A percentile compares a stretch with the other conserved stretches of the same genome.
Evolutionary conservation across 2,888 invertebrate species (phyloP).

Genomic region (Lacanobia oleracea): DNA sequence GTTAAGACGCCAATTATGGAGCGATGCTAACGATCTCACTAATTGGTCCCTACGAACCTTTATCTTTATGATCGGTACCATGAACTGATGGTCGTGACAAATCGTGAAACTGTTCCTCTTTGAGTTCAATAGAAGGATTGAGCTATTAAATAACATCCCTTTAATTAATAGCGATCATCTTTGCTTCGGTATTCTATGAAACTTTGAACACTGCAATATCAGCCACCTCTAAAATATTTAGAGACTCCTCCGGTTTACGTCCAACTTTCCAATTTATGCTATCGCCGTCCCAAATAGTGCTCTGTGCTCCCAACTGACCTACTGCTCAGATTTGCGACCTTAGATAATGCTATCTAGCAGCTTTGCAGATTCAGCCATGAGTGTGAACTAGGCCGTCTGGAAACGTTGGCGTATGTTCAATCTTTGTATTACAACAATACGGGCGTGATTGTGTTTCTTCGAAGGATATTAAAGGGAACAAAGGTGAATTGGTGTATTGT

Average conservation of each 20-base stretch:
- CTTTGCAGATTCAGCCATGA: slow-evolving; percentile 45
- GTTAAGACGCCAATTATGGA: slow-evolving; percentile 72
- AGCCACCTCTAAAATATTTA: slow-evolving; percentile 4
- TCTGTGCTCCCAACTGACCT: slow-evolving; percentile 48
- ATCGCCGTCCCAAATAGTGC: slow-evolving; percentile 45
- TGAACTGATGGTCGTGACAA: slow-evolving; percentile 63
- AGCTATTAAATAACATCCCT: slow-evolving; percentile 16
- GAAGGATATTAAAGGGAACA: slow-evolving; percentile 31
- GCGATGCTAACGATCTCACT: slow-evolving; percentile 71
- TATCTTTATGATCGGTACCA: slow-evolving; percentile 64
- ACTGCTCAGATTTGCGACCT: slow-evolving; percentile 46
- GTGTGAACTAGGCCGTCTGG: slow-evolving; percentile 55
- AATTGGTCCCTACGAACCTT: slow-evolving; percentile 72
- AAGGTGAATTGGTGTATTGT: slow-evolving; percentile 28
- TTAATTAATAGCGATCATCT: background rate
- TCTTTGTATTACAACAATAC: slow-evolving; percentile 43
- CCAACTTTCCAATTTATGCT: slow-evolving; percentile 29
- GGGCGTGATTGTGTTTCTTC: slow-evolving; percentile 8
- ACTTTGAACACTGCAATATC: background rate
- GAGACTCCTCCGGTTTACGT: slow-evolving; percentile 3
- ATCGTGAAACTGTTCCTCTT: slow-evolving; percentile 57
- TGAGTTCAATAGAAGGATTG: slow-evolving; percentile 27
- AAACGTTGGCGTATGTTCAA: slow-evolving; percentile 25
- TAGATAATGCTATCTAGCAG: slow-evolving; percentile 49
- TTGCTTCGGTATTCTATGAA: background rate